Base-by-base conservation (phyloP, 2,797 vertebrate species). In the Gymnoscopelus microlampas region DNA sequence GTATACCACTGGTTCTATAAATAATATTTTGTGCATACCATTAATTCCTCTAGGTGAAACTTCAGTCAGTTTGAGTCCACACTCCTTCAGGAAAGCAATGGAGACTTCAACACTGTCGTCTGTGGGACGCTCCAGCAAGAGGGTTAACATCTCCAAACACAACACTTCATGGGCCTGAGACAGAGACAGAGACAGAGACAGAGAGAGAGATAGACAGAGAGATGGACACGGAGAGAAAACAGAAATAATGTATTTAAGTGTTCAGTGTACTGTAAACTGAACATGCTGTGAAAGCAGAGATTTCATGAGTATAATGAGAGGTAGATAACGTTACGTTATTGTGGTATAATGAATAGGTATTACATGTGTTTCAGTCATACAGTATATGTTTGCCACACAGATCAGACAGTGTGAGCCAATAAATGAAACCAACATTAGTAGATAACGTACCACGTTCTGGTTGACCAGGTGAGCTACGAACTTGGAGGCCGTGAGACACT, bases 401-500 rank as follows among this genome's bases (percentile, higher is more conserved):
- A 39, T 39, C 35, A 39, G 3, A 39, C 7, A 39, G 5, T 8
- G 7, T 19, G 19, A 19, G 7, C 7, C 35, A 39, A 44, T 44
- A 8, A 1, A 44, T 44, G 0, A 44, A 44, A 44, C 2, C 7
- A 8, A 44, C 9, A 10, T 44, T 44, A 44, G 39, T 44, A 44
- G 39, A 44, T 44, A 44, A 93, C 97, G 49, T 93, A 99, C 97
- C 95, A 99, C 97, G 26, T 99, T 99, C 92, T 99, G 98, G 91
- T 99, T 99, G 93, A 99, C 96, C 82, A 99, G 95, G 89, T 99
- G 98, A n/a, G 94, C 98, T 66, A 99, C 97, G 74, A 99, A 99
- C 90, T 99, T 99, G 23, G 97, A 98, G 71, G 98, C 94, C 0
- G 97, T 98, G 65, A 99, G 91, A 88, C 98, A 99, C 78, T 97